Base-by-base conservation (phyloP, 2,797 vertebrate species). In the Lophius americanus region DNA sequence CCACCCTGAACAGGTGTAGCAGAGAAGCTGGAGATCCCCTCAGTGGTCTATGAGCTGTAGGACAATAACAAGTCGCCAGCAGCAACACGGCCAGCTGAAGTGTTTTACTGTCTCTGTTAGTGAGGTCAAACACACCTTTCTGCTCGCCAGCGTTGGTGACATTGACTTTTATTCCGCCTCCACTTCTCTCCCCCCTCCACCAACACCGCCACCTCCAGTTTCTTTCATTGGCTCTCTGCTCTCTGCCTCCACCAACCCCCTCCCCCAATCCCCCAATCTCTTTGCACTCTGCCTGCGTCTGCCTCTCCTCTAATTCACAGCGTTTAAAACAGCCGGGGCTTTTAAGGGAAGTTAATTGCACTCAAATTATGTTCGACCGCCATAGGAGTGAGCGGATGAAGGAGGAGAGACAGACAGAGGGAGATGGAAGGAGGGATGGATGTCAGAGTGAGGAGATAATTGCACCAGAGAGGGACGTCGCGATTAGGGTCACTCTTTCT, bases 281-380 rank as follows among this genome's bases (percentile, higher is more conserved):
- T 72, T 62, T 48, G 51, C 56, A 52, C 55, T 70, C 67, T 70
- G 73, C 67, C 72, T 57, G 68, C 51, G 63, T 81, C 82, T 88
- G 85, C 85, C 85, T 87, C 85, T 83, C 83, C 81, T 90, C 88
- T 92, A 93, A 93, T 93, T 91, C 91, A 84, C 86, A 75, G 86
- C 85, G 82, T 93, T 95, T 93, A 93, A 94, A 92, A 91, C 89
- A 85, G 89, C 87, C 82, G 81, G 85, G 84, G 93, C 93, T 94
- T 94, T 94, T 94, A 93, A 94, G 92, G 92, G 89, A 92, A 92
- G 92, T 95, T 94, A 95, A 95, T 94, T 94, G 93, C 94, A 93
- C 93, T 95, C 92, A 95, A 95, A 95, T 94, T 94, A 94, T 92
- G 92, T 94, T 93, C 91, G 92, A 93, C 93, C 91, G 88, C 86